Conservation (phyloP, 53 echinoderm and acorn worm species). For the Holothuria leucospilota region DNA sequence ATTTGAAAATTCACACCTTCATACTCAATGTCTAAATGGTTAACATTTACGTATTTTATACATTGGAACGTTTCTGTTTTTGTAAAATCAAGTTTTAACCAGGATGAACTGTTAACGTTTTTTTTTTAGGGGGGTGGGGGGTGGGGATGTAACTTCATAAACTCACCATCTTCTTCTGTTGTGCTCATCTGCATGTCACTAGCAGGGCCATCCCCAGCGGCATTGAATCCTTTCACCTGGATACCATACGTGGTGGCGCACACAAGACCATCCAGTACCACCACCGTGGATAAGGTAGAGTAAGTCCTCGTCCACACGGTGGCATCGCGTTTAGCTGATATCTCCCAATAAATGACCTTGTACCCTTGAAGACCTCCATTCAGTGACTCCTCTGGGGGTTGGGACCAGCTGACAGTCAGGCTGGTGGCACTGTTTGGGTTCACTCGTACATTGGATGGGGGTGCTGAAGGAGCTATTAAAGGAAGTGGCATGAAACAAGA, state of each 20-base stretch:
- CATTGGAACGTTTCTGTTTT: too few species aligned
- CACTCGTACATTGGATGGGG: constrained; percentile 72
- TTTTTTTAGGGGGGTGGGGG: too few species aligned
- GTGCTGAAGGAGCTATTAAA: constrained; percentile 84
- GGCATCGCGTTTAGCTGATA: constrained; percentile 30
- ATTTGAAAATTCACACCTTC: too few species aligned
- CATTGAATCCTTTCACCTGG: constrained; percentile 84
- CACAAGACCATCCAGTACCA: constrained; percentile 73
- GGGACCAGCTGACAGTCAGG: constrained; percentile 77
- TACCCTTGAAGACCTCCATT: constrained; percentile 97
- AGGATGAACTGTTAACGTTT: too few species aligned
- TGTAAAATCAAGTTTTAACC: too few species aligned
- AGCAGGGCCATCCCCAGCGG: constrained; percentile 89
- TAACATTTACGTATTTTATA: too few species aligned
- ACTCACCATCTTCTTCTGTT: constrained; percentile 83
- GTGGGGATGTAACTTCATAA: neutral
- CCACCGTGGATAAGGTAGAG: constrained; percentile 66
- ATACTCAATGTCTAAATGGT: too few species aligned
- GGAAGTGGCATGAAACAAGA: neutral
- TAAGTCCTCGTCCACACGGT: constrained; percentile 69
- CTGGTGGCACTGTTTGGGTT: constrained; percentile 46
- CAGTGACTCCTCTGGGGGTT: constrained; percentile 76
- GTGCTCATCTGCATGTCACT: constrained; percentile 53
- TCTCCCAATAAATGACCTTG: constrained; percentile 68
- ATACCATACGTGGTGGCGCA: constrained; percentile 87